These are phyloP conservation scores for Eueremaeus valkanovi DNA, from an alignment of 2,888 invertebrate genomes.

Conservation along the genomic window DNA sequence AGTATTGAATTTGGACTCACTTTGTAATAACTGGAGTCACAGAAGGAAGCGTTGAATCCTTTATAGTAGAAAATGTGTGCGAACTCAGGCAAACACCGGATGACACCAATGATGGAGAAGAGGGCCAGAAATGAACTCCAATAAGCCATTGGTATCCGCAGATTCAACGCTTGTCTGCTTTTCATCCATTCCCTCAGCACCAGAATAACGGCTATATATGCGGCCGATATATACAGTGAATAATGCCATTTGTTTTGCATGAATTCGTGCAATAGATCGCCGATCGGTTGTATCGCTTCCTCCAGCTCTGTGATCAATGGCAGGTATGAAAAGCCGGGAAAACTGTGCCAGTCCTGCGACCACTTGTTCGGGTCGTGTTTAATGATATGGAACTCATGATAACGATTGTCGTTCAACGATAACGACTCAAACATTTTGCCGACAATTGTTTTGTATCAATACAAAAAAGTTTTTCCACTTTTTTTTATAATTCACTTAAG, in stretches of 20 bases:
- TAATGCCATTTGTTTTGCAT: conserved; percentile 35
- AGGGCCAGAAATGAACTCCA: conserved; percentile 26
- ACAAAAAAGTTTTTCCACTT: too few species aligned
- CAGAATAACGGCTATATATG: conserved; percentile 24
- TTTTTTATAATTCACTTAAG: too few species aligned
- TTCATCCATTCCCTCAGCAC: conserved; percentile 4
- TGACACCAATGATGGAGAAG: conserved; percentile 32
- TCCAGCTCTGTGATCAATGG: conserved; percentile 15
- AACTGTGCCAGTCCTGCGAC: conserved; percentile 19
- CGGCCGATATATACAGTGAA: conserved; percentile 34
- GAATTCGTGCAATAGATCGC: conserved; percentile 4
- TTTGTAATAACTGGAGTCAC: conserved; percentile 35
- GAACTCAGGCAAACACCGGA: conserved; percentile 39
- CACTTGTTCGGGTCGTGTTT: conserved; percentile 19
- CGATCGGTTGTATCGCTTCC: neutral
- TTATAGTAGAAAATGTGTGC: conserved; percentile 11
- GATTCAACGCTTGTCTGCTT: neutral
- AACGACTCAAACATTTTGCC: too few species aligned
- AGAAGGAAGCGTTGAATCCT: conserved; percentile 34
- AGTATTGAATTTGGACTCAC: conserved; percentile 18
- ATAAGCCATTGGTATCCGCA: neutral
- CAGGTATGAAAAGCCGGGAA: conserved; percentile 24
- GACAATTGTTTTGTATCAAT: too few species aligned
- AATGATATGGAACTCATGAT: conserved; percentile 28
- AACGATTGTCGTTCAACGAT: conserved; percentile 32